phyloP scores from a whole-genome alignment of 2,797 vertebrate genomes.

The Phrynocephalus vlangalii region DNA sequence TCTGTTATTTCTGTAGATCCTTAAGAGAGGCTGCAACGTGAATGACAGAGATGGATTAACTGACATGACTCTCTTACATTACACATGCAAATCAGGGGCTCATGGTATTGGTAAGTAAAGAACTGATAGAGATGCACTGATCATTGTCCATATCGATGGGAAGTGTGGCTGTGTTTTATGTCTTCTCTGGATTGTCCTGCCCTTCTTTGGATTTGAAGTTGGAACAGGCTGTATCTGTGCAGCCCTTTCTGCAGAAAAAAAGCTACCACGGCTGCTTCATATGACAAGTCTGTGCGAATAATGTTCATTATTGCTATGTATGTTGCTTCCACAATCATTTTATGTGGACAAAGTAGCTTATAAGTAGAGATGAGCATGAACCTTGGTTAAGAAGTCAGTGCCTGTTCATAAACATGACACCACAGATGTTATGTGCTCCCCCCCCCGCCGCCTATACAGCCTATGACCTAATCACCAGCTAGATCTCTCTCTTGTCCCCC shows the following conservation, averaged over 20 bases:
- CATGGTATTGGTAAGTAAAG: slow-evolving; percentile 92
- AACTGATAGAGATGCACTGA: neutral
- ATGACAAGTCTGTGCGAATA: neutral
- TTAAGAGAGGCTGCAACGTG: slow-evolving; percentile 94
- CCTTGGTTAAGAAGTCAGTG: too few species aligned
- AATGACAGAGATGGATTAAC: slow-evolving; percentile 97
- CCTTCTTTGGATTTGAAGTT: neutral
- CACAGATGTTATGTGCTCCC: too few species aligned
- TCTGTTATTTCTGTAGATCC: slow-evolving; percentile 81
- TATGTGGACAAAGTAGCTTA: too few species aligned
- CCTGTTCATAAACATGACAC: too few species aligned
- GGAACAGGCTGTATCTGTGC: neutral
- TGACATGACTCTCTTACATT: slow-evolving; percentile 97
- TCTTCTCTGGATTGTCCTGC: neutral
- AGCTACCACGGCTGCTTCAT: neutral
- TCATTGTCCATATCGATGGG: neutral
- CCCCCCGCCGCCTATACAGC: too few species aligned
- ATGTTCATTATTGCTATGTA: neutral
- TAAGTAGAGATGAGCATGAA: too few species aligned
- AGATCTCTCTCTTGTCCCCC: too few species aligned
- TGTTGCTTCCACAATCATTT: too few species aligned
- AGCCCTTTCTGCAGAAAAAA: neutral
- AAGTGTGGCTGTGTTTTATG: neutral
- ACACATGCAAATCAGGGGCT: slow-evolving; percentile 93
- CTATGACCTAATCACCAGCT: too few species aligned